Evolutionary conservation across 2,797 vertebrate genomes (phyloP), one percentile per base, ranked within the genome.

Genomic region (Spinus pinus): DNA sequence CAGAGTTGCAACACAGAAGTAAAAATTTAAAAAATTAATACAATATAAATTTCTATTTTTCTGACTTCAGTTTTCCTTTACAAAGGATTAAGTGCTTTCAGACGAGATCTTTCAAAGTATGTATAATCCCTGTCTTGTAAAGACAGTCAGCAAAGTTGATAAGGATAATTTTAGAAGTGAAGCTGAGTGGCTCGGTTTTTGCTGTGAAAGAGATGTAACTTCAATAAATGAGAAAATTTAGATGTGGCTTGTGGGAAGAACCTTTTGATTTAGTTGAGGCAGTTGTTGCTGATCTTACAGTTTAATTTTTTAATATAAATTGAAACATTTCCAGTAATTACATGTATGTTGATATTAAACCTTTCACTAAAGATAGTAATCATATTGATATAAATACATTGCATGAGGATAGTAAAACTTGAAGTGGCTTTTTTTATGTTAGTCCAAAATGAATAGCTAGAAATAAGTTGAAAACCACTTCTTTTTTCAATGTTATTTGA

Each of bases 261-360:
- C 80, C 20, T 57, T 89, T 87, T 89, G 86, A 83, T 95, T 92
- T 95, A 69, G 35, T 89, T 85, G 50, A 95, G 35, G 57, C 79
- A 89, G 87, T 95, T 86, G 72, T 87, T 96, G 91, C 91, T 95
- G 93, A 95, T 95, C 54, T 86, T 89, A 93, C 75, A 95, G 75
- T 95, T 96, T 94, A 57, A 81, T 93, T 94, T 95, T 89, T 89
- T 95, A 91, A 91, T 94, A 93, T 87, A 91, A 93, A 94, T 91
- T 72, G 86, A 96, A 95, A 91, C 79, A 65, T 91, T 93, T 82
- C 37, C 39, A 61, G 72, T 95, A 94, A 93, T 82, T 72, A 75
- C 67, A 74, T 92, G 42, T 67, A 94, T 58, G 53, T 93, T 89
- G 88, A 67, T 92, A 89, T 61, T 91, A 89, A 95, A 83, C 46